Evolutionary conservation across 2,888 invertebrate species (phyloP), one percentile per base, ranked within the genome.

Genomic region (Stenotaenia linearis): DNA sequence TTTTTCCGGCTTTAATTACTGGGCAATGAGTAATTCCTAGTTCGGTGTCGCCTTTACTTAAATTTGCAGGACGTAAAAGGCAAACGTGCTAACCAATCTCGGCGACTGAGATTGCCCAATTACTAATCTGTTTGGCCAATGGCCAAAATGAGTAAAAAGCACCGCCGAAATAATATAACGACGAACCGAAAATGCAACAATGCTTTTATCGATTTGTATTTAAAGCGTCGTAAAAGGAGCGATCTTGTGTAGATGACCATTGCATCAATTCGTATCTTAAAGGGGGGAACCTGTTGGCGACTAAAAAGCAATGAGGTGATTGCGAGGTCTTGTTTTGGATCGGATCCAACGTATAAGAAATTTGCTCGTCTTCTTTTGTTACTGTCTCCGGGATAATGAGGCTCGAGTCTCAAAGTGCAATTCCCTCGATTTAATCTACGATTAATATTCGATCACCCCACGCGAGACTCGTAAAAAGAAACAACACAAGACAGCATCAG

Each of bases 321-420:
- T 25, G 69, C 69, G 28, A 69, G n/a, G 25, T 69, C 69, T 69
- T 69, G 69, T 69, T 69, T 69, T 69, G 69, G 69, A 69, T 69
- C 69, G 69, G 25, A 69, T 69, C 69, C 69, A 69, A 69, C 69
- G 69, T 69, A 69, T 69, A 69, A 69, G 69, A 69, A 69, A 69
- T 69, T 69, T 69, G 69, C 69, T 69, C 69, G 69, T 69, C 69
- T 69, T 69, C 69, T 69, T 69, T 69, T 69, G 69, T 69, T 69
- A 69, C 69, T 69, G 69, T 69, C 69, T 69, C 69, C 69, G 9
- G 28, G 69, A 69, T 69, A 69, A 69, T 69, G 69, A 69, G 69
- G 69, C 69, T 69, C 69, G 25, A 69, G 69, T 69, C 69, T 69
- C 69, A 69, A 69, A 69, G 69, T 69, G 69, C 69, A 69, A 69